Base-by-base conservation (phyloP, 1,140 invertebrate genomes). In the Odontomachus brunneus region DNA sequence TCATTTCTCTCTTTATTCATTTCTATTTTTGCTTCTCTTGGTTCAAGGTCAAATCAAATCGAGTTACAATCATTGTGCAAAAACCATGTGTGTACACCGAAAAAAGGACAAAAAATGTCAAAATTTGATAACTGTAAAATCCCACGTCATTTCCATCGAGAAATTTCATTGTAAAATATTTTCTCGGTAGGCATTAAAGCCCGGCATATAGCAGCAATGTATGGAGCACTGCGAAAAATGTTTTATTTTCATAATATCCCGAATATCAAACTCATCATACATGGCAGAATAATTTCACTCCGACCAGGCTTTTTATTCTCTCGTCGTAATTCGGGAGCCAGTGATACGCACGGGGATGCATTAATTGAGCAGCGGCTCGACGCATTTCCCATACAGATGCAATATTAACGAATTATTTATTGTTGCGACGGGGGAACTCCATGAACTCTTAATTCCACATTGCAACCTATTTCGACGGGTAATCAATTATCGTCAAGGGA, bases 211-310 rank as follows among this genome's bases (percentile, higher is more conserved):
- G 24, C 62, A 38, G 9, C 0, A 33, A 76, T 44, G 26, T 0
- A 38, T 26, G 4, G 9, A 24, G 51, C 38, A 7, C 51, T 65
- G 14, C n/a, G 26, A 62, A 55, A 76, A 75, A 66, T 55, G 19
- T n/a, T n/a, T 51, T 51, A 26, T n/a, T 15, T 76, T 66, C 15
- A 49, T 17, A 66, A 67, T n/a, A 29, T n/a, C n/a, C 15, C 57
- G 11, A 67, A 76, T 76, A 67, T 66, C 49, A 38, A 53, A 67
- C 19, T 66, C 4, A 17, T 29, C 66, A 17, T 11, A 11, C n/a
- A 24, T 17, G 19, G 15, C 62, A 55, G 15, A 67, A 76, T 76
- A 67, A 76, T 76, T 76, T 67, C 17, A 51, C n/a, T n/a, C 29
- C 19, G 5, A 38, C 66, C 29, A 76, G 29, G 65, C 17, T 38